Evolutionary conservation across 2,113 vertebrate genomes (phyloP).

Genomic region (Paedocypris sp.): DNA sequence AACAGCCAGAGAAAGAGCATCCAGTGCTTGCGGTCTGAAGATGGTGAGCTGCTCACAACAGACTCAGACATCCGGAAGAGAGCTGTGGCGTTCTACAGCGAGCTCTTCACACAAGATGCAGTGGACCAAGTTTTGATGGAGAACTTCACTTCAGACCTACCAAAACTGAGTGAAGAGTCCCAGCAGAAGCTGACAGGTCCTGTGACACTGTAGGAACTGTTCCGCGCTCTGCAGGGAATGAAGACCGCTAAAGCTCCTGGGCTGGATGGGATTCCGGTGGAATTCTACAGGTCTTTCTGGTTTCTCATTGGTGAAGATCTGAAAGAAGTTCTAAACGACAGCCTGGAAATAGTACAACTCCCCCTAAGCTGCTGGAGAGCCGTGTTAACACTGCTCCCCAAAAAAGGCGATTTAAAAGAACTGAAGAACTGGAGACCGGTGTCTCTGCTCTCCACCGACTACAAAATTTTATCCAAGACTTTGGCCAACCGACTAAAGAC

Average conservation of each 20-base stretch:
- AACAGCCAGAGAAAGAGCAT: not conserved
- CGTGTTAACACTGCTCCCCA: too few relatives aligned
- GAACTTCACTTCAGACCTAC: not conserved
- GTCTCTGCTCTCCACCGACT: not conserved
- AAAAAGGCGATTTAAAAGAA: not conserved
- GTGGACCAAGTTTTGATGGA: not conserved
- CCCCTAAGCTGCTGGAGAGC: not conserved
- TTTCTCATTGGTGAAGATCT: not conserved
- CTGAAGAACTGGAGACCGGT: not conserved
- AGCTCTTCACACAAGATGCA: not conserved
- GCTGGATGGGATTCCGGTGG: not conserved
- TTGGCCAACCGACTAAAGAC: not conserved
- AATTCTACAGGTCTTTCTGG: not conserved
- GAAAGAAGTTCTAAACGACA: not conserved
- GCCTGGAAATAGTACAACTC: too few relatives aligned
- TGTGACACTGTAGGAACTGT: too few relatives aligned
- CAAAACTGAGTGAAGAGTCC: not conserved
- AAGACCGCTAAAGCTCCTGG: not conserved
- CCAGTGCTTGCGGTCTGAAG: not conserved
- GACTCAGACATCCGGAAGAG: not conserved
- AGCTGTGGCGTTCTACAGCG: not conserved
- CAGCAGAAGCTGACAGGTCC: not conserved
- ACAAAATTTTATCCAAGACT: constrained; percentile 4
- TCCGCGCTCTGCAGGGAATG: not conserved
- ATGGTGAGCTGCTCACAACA: not conserved